Evolutionary conservation across 2,797 vertebrate genomes (phyloP).

Genomic region (Crax fasciolata): DNA sequence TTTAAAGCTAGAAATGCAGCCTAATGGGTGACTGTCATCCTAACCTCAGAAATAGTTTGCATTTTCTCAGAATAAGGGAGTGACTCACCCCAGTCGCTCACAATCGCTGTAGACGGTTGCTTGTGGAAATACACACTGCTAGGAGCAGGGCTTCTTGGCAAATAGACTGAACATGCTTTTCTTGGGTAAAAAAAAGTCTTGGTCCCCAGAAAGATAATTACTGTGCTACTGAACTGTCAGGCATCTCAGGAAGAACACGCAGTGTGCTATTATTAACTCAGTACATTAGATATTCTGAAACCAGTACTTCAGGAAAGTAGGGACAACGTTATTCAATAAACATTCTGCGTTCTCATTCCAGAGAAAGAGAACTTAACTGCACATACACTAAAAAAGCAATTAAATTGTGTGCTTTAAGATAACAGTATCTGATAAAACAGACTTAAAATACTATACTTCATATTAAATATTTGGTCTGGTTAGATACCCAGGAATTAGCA

Average conservation of each 20-base stretch:
- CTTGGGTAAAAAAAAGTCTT: conserved; percentile 39
- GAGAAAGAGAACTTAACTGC: not conserved
- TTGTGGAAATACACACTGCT: conserved; percentile 35
- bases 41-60: conserved; percentile 58
- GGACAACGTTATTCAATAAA: not conserved
- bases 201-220: conserved; percentile 25
- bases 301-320: not conserved
- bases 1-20: not conserved
- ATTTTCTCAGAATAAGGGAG: conserved; percentile 66
- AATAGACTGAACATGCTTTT: conserved; percentile 27
- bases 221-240: conserved; percentile 44
- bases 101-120: conserved; percentile 4
- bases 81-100: conserved; percentile 59
- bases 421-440: not conserved
- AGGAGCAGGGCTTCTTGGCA: conserved; percentile 15
- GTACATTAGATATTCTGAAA: not conserved
- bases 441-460: not conserved
- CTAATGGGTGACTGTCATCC: not conserved
- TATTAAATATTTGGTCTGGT: not conserved
- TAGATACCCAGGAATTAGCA: accelerated
- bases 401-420: not conserved
- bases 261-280: not conserved
- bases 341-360: not conserved
- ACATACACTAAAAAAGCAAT: not conserved
- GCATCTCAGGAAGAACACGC: not conserved